Conservation (phyloP, 2,888 invertebrate genomes). For the Griposia aprilina region DNA sequence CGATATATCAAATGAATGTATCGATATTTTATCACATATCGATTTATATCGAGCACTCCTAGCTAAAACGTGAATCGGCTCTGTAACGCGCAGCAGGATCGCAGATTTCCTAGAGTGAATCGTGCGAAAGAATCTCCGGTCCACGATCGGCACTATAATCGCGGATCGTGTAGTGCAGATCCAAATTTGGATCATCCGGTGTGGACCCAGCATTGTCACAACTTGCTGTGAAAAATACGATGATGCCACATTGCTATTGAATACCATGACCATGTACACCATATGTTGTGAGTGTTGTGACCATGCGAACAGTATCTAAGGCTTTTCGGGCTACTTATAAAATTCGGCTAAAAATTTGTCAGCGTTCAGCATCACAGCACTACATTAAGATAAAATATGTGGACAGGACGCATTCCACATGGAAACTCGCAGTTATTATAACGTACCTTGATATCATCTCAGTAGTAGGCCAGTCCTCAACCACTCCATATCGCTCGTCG, state of each 20-base stretch:
- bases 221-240: background rate
- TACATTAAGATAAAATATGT: background rate
- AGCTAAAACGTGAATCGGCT: no score
- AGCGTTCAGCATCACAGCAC: background rate
- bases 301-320: no score
- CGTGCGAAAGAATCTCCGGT: no score
- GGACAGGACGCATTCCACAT: background rate
- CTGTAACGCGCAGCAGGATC: no score
- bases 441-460: constrained; percentile 92
- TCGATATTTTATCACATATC: no score
- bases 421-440: no score
- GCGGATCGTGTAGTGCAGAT: no score
- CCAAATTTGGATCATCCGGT: no score
- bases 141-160: no score
- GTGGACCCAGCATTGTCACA: background rate
- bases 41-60: no score
- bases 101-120: no score
- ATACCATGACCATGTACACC: background rate
- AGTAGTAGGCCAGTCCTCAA: constrained; percentile 91
- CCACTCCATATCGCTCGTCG: constrained; percentile 89
- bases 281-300: background rate
- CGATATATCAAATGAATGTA: no score
- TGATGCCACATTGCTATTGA: background rate
- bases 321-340: background rate
- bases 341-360: background rate